Evolutionary conservation across 2,113 vertebrate genomes (phyloP), one percentile per base, ranked within the genome.

Genomic region (Nanorana parkeri): DNA sequence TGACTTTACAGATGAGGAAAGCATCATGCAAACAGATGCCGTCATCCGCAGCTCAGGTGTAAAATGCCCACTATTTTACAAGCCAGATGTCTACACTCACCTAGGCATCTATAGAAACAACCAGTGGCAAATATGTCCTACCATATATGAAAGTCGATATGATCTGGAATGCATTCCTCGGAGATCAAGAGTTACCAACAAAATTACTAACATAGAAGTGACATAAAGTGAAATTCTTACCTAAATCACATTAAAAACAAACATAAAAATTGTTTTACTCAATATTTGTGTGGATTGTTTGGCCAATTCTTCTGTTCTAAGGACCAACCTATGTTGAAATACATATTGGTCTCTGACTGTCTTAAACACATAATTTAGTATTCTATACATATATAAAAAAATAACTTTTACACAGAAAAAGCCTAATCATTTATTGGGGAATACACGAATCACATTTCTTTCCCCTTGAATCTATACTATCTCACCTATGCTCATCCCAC

Each of bases 21-120:
- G 94, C 96, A 0, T 85, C 95, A 52, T 80, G 81, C 80, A 83
- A 10, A 89, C 96, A 36, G 96, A 97, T 54, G 86, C 92, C 0
- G 81, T 91, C 75, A 96, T 97, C 68, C 93, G 96, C 0, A 90
- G 93, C 0, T 89, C 94, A 0, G 96, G 96, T 1, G 77, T 97
- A 80, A 97, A 97, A 86, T 97, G 96, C 73, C 85, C 88, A 0
- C 91, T 97, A 4, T 87, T 89, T 73, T 97, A 96, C 91, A 97
- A 97, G 87, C 96, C 96, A 0, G 95, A 97, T 2, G 95, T 95
- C 61, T 97, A 97, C 89, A 94, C 94, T 1, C 93, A 96, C 84
- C 87, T 97, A 86, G 96, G 96, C 26, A 96, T 97, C 85, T 97
- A 97, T 87, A 88, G 96, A 0, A 95, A 94, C 81, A 97, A 97